Percentiles rank a stretch among this genome's conserved stretches.
phyloP scores from a whole-genome alignment of 2,113 vertebrate species.

The Grus americana region DNA sequence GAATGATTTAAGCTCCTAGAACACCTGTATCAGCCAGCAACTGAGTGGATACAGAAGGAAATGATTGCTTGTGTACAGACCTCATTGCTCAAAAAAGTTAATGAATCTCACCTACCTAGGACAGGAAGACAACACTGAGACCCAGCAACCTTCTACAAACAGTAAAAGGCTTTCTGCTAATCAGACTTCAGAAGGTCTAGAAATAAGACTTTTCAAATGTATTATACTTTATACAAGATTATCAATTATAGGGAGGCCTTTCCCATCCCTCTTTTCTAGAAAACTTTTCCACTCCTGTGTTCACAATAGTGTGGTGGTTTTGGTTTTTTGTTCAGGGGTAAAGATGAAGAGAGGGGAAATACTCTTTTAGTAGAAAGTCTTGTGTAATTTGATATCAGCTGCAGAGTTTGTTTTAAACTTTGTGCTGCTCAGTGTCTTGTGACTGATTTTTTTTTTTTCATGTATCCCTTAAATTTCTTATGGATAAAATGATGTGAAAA shows the following conservation, averaged over 20 bases:
- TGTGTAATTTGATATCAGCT: neutral
- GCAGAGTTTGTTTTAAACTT: constrained; percentile 13
- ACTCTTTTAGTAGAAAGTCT: neutral
- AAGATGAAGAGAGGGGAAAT: neutral
- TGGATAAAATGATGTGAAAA: neutral
- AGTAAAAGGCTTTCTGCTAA: neutral
- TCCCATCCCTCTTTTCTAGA: neutral
- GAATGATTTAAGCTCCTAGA: neutral
- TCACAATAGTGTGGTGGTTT: neutral
- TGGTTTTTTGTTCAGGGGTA: neutral
- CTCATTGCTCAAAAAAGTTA: neutral
- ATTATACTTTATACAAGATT: neutral
- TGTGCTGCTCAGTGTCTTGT: neutral
- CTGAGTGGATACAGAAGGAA: neutral
- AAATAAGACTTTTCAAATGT: neutral
- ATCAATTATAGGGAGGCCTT: neutral
- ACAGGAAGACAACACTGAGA: neutral
- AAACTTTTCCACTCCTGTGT: neutral
- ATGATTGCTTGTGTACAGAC: neutral
- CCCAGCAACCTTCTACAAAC: neutral
- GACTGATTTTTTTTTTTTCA: neutral
- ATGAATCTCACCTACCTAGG: neutral
- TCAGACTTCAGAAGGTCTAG: neutral
- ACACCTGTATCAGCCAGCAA: neutral
- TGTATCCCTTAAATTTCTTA: neutral